These are phyloP conservation scores for Ceratotherium simum DNA, from an alignment of 2,113 vertebrate species.

Conservation along the genomic window DNA sequence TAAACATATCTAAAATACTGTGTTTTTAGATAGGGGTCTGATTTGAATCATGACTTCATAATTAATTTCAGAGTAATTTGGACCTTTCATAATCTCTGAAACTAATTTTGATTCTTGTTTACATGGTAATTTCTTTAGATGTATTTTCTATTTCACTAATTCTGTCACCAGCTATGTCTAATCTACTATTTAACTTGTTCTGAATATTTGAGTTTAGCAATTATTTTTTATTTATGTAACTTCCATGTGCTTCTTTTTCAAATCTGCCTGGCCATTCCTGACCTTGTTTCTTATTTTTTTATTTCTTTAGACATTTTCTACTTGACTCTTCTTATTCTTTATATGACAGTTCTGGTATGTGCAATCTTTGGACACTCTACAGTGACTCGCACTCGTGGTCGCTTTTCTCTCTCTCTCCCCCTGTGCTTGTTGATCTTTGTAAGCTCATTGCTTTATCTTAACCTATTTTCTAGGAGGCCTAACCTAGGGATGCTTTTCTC, in stretches of 20 bases:
- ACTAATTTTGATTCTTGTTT: constrained; percentile 42
- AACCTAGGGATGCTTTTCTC: background rate
- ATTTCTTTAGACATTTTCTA: background rate
- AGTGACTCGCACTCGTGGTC: background rate
- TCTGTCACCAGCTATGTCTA: constrained; percentile 10
- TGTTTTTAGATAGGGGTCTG: constrained; percentile 19
- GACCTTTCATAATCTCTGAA: background rate
- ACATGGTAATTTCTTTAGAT: constrained; percentile 4
- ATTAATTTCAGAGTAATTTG: constrained; percentile 52
- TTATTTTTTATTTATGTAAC: constrained; percentile 49
- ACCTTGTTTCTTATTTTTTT: background rate
- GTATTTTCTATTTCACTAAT: constrained; percentile 29
- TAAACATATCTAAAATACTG: background rate
- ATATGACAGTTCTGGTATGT: background rate
- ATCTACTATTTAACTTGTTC: constrained; percentile 6
- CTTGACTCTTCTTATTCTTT: background rate
- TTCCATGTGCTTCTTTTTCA: constrained; percentile 39
- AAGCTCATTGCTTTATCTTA: background rate
- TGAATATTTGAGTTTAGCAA: constrained; percentile 14
- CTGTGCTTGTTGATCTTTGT: background rate
- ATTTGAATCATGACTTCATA: constrained; percentile 41
- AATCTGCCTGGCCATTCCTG: background rate
- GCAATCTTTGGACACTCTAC: background rate
- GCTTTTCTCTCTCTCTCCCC: background rate
- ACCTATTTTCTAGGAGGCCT: background rate